Base-by-base conservation (phyloP, 1,140 invertebrate genomes). In the Trichonephila inaurata region DNA sequence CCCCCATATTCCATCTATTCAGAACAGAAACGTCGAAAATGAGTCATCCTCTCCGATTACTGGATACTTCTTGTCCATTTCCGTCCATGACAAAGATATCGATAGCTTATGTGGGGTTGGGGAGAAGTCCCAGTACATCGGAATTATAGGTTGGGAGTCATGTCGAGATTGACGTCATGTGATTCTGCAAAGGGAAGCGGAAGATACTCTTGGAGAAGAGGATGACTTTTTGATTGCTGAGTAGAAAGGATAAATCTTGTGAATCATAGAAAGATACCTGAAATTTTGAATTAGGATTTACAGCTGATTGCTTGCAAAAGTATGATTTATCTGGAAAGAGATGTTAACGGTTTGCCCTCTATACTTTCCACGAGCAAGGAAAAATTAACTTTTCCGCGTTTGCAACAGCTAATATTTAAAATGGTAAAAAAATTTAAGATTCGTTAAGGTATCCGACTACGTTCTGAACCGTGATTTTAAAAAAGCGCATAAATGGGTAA, bases 141-240 rank as follows among this genome's bases (percentile, higher is more conserved):
- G 28, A 77, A 33, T 77, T 77, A 77, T 77, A 77, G 69, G 69
- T 77, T 33, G 12, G 12, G 69, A 77, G 69, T 72, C 69, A 72
- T 72, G 24, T 16, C 28, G 24, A 40, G 2, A 33, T 72, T 77
- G 28, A 33, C 28, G 72, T 77, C 72, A 77, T 40, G 33, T 77
- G 72, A 72, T 72, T 77, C 16, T 12, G 24, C 7, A 12, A 8
- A 10, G 10, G 69, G 24, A 33, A 12, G 28, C 6, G 69, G 16
- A 16, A 14, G 69, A 72, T 33, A n/a, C 28, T 33, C 14, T 33
- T 77, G 28, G 28, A 12, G 12, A 12, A 77, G 72, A 40, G 14
- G 72, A 77, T 33, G 28, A 33, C 69, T 72, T 72, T 72, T 18
- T 33, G 72, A 77, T 77, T 77, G 72, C 14, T 24, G 72, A 40